These are phyloP conservation scores for Balaeniceps rex DNA, from an alignment of 2,113 vertebrate species.

Conservation along the genomic window DNA sequence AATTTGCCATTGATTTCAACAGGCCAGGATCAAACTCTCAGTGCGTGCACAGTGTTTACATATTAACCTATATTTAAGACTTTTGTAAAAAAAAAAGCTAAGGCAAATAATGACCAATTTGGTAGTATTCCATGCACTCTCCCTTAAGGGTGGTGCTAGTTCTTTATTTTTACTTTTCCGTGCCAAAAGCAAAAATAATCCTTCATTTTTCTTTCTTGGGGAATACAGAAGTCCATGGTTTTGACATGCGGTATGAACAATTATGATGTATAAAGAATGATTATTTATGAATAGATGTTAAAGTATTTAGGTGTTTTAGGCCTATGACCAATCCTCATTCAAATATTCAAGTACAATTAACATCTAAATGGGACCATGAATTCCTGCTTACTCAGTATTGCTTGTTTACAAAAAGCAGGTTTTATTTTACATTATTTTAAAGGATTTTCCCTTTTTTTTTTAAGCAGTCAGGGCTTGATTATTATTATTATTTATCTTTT, in stretches of 20 bases:
- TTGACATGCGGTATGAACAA: background rate
- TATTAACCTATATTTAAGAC: slow-evolving; percentile 86
- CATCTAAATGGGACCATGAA: background rate
- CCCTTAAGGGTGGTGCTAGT: background rate
- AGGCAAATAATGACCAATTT: background rate
- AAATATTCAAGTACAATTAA: background rate
- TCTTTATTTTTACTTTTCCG: slow-evolving; percentile 6
- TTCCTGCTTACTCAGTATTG: background rate
- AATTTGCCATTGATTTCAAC: slow-evolving; percentile 42
- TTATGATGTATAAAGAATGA: slow-evolving; percentile 27
- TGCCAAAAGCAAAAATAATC: slow-evolving; percentile 11
- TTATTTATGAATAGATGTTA: slow-evolving; percentile 28
- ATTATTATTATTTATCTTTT: slow-evolving; percentile 43
- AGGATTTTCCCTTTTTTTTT: background rate
- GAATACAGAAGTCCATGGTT: background rate
- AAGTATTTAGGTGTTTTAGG: slow-evolving; percentile 12
- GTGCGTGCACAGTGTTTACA: slow-evolving; percentile 88
- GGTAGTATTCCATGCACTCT: background rate
- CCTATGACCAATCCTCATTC: background rate
- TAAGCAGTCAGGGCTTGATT: background rate
- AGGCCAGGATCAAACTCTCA: slow-evolving; percentile 34
- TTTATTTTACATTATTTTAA: background rate
- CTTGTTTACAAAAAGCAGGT: background rate
- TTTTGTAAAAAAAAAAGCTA: slow-evolving; percentile 65
- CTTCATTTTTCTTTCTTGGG: background rate